A percentile compares a stretch with the other conserved stretches of the same genome.
These are phyloP conservation scores for Gymnoscopelus braueri DNA, from an alignment of 2,797 vertebrate genomes.

Conservation along the genomic window DNA sequence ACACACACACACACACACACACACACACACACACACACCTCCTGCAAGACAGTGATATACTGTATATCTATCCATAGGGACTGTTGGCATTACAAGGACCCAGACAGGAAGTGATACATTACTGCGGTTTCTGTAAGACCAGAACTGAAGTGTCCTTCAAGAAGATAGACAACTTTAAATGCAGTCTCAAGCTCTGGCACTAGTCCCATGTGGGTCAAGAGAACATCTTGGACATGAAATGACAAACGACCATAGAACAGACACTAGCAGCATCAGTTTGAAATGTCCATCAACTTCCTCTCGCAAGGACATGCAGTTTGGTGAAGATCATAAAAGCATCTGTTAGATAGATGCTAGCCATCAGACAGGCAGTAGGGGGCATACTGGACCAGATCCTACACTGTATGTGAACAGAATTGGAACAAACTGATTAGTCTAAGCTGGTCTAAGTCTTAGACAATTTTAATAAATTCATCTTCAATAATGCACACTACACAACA, in stretches of 20 bases:
- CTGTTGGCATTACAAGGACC: background rate
- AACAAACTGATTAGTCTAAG: background rate
- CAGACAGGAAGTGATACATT: constrained; percentile 2
- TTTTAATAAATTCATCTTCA: too few relatives aligned
- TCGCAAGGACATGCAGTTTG: background rate
- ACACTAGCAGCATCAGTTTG: background rate
- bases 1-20: constrained; percentile 2
- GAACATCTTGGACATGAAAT: background rate
- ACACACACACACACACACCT: constrained; percentile 5
- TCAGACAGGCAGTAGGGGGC: constrained; percentile 52
- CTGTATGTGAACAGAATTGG: background rate
- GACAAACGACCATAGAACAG: background rate
- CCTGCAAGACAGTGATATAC: too few relatives aligned
- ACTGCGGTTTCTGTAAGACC: background rate
- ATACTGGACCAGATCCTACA: background rate
- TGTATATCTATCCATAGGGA: background rate
- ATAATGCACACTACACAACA: too few relatives aligned
- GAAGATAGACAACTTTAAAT: constrained; percentile 5
- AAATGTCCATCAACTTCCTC: background rate
- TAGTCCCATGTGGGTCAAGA: background rate
- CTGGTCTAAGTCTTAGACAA: too few relatives aligned
- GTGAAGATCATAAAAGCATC: background rate
- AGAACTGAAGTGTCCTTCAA: constrained; percentile 7
- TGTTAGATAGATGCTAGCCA: constrained; percentile 1
- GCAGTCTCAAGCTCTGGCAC: background rate